Percentiles rank a stretch among this genome's conserved stretches.
Evolutionary conservation across 2,888 invertebrate species (phyloP).

Genomic region (Helicoverpa assulta): DNA sequence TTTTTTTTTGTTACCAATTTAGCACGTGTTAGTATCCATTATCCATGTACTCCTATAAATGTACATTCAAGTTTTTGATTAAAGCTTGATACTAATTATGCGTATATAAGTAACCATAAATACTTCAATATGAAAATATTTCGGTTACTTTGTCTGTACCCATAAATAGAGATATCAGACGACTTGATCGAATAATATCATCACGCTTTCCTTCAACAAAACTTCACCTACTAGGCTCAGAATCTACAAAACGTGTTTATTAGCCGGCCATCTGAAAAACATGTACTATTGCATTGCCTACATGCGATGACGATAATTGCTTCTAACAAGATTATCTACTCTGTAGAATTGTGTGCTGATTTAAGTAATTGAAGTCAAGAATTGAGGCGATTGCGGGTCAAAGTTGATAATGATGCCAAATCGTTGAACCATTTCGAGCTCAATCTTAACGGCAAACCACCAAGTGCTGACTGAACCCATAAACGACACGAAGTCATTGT

Average conservation of each 20-base stretch:
- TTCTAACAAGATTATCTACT: slow-evolving; percentile 58
- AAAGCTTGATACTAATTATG: too few relatives aligned
- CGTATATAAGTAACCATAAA: too few relatives aligned
- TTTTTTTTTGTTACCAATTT: neutral
- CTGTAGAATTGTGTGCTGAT: slow-evolving; percentile 50
- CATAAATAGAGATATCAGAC: slow-evolving; percentile 40
- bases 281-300: slow-evolving; percentile 42
- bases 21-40: slow-evolving; percentile 9
- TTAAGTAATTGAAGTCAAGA: slow-evolving; percentile 57
- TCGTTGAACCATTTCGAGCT: slow-evolving; percentile 24
- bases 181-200: slow-evolving; percentile 38
- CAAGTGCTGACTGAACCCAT: slow-evolving; percentile 54
- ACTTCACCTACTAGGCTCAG: slow-evolving; percentile 35
- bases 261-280: slow-evolving; percentile 38
- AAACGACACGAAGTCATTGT: slow-evolving; percentile 51
- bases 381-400: slow-evolving; percentile 55
- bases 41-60: too few relatives aligned
- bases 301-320: slow-evolving; percentile 56
- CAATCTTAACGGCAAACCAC: slow-evolving; percentile 42
- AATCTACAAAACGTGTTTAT: slow-evolving; percentile 40
- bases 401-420: slow-evolving; percentile 51
- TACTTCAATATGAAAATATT: slow-evolving; percentile 3
- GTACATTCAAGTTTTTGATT: too few relatives aligned
- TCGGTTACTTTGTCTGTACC: slow-evolving; percentile 27
- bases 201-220: slow-evolving; percentile 50